Base-by-base conservation (phyloP, 1,140 invertebrate genomes). In the Pachyrhynchus sulphureomaculatus region DNA sequence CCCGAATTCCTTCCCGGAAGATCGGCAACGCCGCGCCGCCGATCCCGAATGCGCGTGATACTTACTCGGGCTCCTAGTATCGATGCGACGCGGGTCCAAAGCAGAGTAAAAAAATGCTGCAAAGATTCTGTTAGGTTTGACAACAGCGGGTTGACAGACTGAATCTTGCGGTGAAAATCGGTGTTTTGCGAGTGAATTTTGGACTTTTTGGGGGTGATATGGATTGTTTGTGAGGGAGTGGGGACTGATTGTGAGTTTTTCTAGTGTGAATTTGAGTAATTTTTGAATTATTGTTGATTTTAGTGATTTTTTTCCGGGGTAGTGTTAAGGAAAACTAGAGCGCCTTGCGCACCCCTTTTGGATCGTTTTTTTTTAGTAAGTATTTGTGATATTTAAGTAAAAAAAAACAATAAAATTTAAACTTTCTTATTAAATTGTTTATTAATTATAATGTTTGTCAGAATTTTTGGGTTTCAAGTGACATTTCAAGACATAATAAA, bases 81-180 rank as follows among this genome's bases (percentile, higher is more conserved):
- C 55, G 60, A 62, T 66, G 60, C 57, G 60, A 42, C 60, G 60
- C 65, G 65, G 65, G 39, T 37, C 33, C 36, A 41, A 45, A 58
- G 39, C 44, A 29, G 55, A 29, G 24, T 36, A 34, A 51, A 53
- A 45, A 58, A 59, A 53, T 26, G 55, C 49, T 39, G 42, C 44
- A 59, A 10, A 29, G 32, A 51, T 29, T 59, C 21, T 39, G 45
- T 23, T 44, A n/a, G 45, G 49, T 52, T n/a, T 59, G 62, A 54
- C 56, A 67, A 42, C 53, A 54, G 51, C 39, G 51, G 34, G 20
- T 54, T 4, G n/a, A n/a, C n/a, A 29, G 12, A 29, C 26, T 9
- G 26, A 29, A 9, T 29, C 26, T n/a, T 29, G 26, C 26, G 26
- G 24, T 10, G 9, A 45, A 10, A 23, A 1, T 17, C 23, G 21